Base-by-base conservation (phyloP, 2,888 invertebrate genomes). In the Ormyrus thymus region DNA sequence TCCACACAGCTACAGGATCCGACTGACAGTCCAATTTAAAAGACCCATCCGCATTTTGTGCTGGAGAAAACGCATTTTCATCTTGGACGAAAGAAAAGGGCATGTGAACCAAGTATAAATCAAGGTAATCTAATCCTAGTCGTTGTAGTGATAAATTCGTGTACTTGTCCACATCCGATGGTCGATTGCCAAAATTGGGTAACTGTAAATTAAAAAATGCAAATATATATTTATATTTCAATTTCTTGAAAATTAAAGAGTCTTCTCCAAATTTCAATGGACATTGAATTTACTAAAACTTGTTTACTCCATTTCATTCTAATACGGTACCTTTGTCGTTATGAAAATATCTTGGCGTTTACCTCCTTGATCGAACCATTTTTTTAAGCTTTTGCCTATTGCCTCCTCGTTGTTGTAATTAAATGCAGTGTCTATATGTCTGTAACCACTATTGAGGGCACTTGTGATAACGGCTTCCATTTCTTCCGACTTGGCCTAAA, bases 391-490 rank as follows among this genome's bases (percentile, higher is more conserved):
- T 76, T 91, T 91, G 6, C 96, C 96, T 82, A 96, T 94, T 1
- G 93, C 92, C 82, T 94, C 94, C 89, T 96, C 96, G 84, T 95
- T 96, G 82, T 94, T 93, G 86, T 96, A 96, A 90, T 94, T 94
- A 86, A 94, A 94, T 48, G 96, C 96, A 10, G 96, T 96, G 87
- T 96, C 96, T 83, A 94, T 94, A 83, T 95, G 95, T 82, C 94
- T 92, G 86, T 96, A 96, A 48, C 96, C 95, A 82, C 91, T 89
- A 66, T 94, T 92, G 80, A 96, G 89, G 46, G 95, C 95, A 74
- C 91, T 91, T 71, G 92, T 91, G 0, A 96, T 92, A 8, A 93
- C 93, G 10, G 90, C 87, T 87, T 94, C 93, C 53, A 95, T 92
- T 83, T 94, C 93, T 81, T 93, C 92, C 6, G 93, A 89, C 82